Base-by-base conservation (phyloP, 2,888 invertebrate genomes). In the Eurytoma californica region DNA sequence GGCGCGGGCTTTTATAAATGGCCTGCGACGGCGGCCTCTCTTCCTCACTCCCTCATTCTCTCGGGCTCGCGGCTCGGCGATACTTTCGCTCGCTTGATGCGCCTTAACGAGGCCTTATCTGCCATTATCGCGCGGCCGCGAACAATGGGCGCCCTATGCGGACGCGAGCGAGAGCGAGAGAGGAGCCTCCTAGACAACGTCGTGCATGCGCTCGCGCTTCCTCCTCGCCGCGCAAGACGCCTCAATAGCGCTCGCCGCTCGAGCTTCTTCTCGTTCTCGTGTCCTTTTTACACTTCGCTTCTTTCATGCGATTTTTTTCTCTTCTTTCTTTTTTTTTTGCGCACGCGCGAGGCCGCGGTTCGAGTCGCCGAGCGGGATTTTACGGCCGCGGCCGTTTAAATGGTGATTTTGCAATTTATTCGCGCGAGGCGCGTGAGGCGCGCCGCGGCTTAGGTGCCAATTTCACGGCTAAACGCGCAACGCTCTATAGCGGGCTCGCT, bases 81-180 rank as follows among this genome's bases (percentile, higher is more conserved):
- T 73, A 74, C 74, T 79, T 74, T 79, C 79, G 79, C 74, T 60
- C 39, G 61, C 24, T 47, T 77, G 77, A 79, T 79, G 67, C 60
- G 72, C 65, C 74, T 70, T 79, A 75, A 79, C 72, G 70, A 79
- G 73, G 70, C 53, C 79, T 79, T 79, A 79, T 79, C 79, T 60
- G 70, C 70, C 79, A 72, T 75, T 79, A 79, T 75, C 79, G 63
- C 65, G 47, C 68, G 18, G 16, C 47, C 30, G 49, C 72, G 66
- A 79, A 79, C 74, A 79, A 79, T 79, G 60, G 65, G 9, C 67
- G 24, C 72, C 69, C 69, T 79, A 65, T 74, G 66, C 28, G 24
- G 61, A 16, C 49, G 12, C 9, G 20, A 51, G 65, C 70, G 30
- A 39, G 5, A 3, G 28, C 4, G 3, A 9, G 49, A 66, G 39